Percentiles rank a stretch among this genome's conserved stretches.
Evolutionary conservation across 2,888 invertebrate species (phyloP).

Genomic region (Zonitis immaculata): DNA sequence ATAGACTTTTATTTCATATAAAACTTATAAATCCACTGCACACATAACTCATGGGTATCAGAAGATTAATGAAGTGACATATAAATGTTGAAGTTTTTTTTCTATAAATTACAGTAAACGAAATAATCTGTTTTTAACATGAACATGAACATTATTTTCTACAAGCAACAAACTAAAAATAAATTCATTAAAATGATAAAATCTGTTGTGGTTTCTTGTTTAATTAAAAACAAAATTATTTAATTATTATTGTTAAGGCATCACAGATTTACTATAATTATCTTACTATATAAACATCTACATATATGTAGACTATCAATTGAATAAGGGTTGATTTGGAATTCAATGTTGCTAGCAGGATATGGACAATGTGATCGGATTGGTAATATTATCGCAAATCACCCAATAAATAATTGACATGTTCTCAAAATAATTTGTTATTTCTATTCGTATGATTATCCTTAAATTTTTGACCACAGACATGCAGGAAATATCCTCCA

Average conservation of each 20-base stretch:
- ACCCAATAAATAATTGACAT: too few species aligned
- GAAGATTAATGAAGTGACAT: neutral
- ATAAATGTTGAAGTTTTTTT: neutral
- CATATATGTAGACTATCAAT: neutral
- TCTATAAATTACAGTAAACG: neutral
- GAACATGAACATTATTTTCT: neutral
- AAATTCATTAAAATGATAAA: neutral
- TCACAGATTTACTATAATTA: neutral
- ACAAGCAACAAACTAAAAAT: neutral
- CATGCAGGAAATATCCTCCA: neutral
- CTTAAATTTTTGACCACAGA: too few species aligned
- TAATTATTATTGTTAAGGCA: neutral
- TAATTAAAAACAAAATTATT: neutral
- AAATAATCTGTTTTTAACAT: neutral
- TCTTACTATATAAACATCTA: neutral
- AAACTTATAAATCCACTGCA: neutral
- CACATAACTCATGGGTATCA: neutral
- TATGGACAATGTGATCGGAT: neutral
- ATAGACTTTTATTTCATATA: neutral
- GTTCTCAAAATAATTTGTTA: too few species aligned
- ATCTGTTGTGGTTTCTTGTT: neutral
- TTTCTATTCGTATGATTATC: too few species aligned
- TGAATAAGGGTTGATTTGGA: neutral
- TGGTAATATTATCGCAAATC: neutral
- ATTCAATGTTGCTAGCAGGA: neutral